Percentiles rank a stretch among this genome's conserved stretches.
These are phyloP conservation scores for Stichodactyla helianthus DNA, from an alignment of 64 coral and sea anemone genomes.

Conservation along the genomic window DNA sequence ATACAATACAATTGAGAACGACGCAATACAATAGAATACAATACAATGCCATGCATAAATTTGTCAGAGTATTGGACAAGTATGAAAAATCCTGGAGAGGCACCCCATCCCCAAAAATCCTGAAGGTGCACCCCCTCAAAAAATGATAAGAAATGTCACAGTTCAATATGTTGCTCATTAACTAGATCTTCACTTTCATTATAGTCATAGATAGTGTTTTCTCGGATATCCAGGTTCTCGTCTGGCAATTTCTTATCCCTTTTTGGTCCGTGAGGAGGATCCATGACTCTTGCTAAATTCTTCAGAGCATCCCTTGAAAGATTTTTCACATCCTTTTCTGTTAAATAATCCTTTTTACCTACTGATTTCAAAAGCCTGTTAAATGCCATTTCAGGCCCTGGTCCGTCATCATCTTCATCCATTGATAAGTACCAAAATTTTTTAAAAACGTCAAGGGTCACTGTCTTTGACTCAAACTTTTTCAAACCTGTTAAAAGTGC, in stretches of 20 bases:
- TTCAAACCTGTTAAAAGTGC: constrained; percentile 45
- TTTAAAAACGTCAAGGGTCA: constrained; percentile 56
- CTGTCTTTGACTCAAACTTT: constrained; percentile 48
- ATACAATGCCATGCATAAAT: too few relatives aligned
- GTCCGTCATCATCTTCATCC: constrained; percentile 48
- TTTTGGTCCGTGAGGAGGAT: constrained; percentile 78
- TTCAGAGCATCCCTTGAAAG: constrained; percentile 64
- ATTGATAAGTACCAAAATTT: constrained; percentile 40
- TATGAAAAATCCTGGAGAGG: too few relatives aligned
- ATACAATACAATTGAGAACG: too few relatives aligned
- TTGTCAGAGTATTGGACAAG: too few relatives aligned
- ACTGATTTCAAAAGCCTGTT: constrained; percentile 38
- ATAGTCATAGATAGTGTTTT: not conserved
- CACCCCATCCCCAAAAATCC: too few relatives aligned
- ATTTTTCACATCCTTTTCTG: constrained; percentile 51
- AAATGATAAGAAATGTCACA: not conserved
- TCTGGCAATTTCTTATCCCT: not conserved
- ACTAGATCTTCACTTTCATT: not conserved
- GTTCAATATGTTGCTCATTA: not conserved
- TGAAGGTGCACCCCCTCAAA: too few relatives aligned
- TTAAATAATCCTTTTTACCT: constrained; percentile 54
- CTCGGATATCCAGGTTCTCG: not conserved
- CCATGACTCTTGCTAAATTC: constrained; percentile 65
- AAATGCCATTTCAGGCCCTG: constrained; percentile 13
- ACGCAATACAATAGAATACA: too few relatives aligned